Conservation (phyloP, 2,888 invertebrate species). For the Carabus problematicus region DNA sequence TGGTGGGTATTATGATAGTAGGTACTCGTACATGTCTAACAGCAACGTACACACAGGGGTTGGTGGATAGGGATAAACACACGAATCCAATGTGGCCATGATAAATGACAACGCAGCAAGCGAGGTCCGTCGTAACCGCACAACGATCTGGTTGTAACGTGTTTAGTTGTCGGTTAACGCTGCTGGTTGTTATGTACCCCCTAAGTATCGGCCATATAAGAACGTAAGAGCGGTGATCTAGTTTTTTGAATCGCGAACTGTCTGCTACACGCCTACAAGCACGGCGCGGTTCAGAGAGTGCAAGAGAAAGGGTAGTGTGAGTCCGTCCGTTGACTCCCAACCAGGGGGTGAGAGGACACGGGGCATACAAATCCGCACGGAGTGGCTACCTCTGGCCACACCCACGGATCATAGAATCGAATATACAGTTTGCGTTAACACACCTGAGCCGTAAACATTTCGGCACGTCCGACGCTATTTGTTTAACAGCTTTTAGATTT, state of each 20-base stretch:
- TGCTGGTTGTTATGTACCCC: background rate
- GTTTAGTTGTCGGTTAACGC: background rate
- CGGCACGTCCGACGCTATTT: constrained; percentile 48
- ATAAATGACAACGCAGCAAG: constrained; percentile 14
- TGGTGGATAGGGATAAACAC: constrained; percentile 43
- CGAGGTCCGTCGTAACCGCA: constrained; percentile 14
- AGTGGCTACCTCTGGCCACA: constrained; percentile 56
- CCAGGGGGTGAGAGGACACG: constrained; percentile 52
- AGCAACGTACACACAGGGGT: constrained; percentile 33
- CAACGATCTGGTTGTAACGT: constrained; percentile 17
- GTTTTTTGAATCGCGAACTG: constrained; percentile 10
- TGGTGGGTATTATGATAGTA: background rate
- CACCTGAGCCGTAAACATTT: constrained; percentile 56
- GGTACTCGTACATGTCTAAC: too few relatives aligned
- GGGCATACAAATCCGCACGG: constrained; percentile 54
- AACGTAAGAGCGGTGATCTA: constrained; percentile 11
- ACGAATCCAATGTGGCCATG: constrained; percentile 10
- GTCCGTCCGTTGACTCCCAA: background rate
- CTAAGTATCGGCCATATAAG: constrained; percentile 18
- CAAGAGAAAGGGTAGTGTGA: constrained; percentile 43
- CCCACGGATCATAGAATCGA: constrained; percentile 54
- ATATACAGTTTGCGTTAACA: constrained; percentile 47
- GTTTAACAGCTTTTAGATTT: constrained; percentile 51
- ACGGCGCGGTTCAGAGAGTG: background rate
- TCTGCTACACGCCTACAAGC: constrained; percentile 1